phyloP scores from a whole-genome alignment of 2,113 vertebrate genomes.

The Chionomys nivalis region DNA sequence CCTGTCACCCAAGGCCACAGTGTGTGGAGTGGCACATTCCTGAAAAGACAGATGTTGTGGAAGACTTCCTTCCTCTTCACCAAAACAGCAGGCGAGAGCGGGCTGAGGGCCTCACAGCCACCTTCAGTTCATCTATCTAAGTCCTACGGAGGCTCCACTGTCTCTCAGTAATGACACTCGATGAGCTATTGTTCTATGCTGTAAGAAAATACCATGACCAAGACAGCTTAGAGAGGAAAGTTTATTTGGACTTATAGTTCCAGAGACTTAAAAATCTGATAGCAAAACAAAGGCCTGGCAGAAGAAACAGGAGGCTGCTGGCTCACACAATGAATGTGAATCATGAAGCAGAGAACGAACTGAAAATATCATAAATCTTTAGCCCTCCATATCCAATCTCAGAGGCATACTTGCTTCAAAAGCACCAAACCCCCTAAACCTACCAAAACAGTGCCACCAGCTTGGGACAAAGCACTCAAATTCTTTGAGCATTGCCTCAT shows the following conservation, averaged over 20 bases:
- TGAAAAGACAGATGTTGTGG: accelerated
- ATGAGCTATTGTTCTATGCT: background rate
- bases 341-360: background rate
- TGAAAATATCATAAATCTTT: background rate
- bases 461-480: background rate
- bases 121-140: background rate
- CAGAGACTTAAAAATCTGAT: background rate
- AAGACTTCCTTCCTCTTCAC: background rate
- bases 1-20: no score
- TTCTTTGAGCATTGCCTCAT: background rate
- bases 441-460: background rate
- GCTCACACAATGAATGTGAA: background rate
- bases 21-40: accelerated
- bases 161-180: background rate
- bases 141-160: background rate
- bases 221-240: no score
- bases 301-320: background rate
- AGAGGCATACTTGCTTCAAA: background rate
- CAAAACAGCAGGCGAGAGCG: no score
- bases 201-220: background rate
- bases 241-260: background rate
- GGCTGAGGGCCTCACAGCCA: no score
- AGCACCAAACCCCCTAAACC: background rate
- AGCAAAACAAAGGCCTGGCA: background rate
- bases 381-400: background rate